Evolutionary conservation across 2,888 invertebrate species (phyloP).

Genomic region (Danaus chrysippus): DNA sequence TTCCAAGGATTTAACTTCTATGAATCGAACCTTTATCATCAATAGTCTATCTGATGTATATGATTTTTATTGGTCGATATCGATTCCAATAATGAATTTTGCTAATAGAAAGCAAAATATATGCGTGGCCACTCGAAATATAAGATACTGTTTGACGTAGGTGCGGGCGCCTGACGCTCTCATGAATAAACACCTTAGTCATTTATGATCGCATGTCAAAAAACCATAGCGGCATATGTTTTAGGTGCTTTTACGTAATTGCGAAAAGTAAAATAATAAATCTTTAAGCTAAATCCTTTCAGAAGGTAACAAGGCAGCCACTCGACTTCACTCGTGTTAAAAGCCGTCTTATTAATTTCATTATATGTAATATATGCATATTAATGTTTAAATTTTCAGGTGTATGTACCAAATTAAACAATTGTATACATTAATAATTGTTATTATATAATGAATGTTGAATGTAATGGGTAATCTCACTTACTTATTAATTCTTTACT

Average conservation of each 20-base stretch:
- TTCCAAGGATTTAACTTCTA: not conserved
- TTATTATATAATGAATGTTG: too few species aligned
- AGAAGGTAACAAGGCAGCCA: too few species aligned
- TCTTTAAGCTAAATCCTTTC: too few species aligned
- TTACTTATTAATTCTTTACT: too few species aligned
- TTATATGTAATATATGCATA: too few species aligned
- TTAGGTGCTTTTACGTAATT: not conserved
- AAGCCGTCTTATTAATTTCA: too few species aligned
- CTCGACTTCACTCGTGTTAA: too few species aligned
- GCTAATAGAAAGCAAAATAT: conserved; percentile 18
- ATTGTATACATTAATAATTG: too few species aligned
- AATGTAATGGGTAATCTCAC: too few species aligned
- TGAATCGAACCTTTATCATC: not conserved
- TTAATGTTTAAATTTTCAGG: too few species aligned
- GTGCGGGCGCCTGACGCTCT: conserved; percentile 26
- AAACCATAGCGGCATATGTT: conserved; percentile 1
- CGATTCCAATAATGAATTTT: conserved; percentile 11
- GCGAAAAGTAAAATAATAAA: not conserved
- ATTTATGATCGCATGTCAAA: conserved; percentile 15
- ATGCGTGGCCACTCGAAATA: conserved; percentile 15
- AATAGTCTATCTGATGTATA: not conserved
- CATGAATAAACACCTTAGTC: conserved; percentile 29
- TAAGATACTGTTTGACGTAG: conserved; percentile 27
- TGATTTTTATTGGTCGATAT: conserved; percentile 5
- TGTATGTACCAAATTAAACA: too few species aligned